Evolutionary conservation across 2,797 vertebrate genomes (phyloP), one percentile per base, ranked within the genome.

Genomic region (Xenentodon cancila): DNA sequence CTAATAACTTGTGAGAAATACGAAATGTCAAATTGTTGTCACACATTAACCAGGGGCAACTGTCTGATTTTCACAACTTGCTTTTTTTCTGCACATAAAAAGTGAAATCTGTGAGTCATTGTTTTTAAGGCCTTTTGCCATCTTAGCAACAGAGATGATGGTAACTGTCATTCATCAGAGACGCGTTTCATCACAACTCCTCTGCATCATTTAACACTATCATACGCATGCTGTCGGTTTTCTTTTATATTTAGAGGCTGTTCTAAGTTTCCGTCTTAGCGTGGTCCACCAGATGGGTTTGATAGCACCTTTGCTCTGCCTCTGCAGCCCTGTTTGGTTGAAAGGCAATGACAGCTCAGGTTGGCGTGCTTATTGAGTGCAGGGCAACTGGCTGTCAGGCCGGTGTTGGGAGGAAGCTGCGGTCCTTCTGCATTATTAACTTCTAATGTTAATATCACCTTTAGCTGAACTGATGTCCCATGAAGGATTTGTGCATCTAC

Each of bases 11-110:
- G 63, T 76, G 56, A 59, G 18, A 66, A 70, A 68, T 54, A 63
- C 73, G 53, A 79, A 80, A 82, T 77, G 72, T 77, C 68, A 78
- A 20, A 68, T 62, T 64, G 58, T 68, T 68, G 45, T 64, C 69
- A 54, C 32, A 12, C 22, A 18, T 75, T 71, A 37, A 59, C 4
- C 3, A 13, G 32, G 4, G 68, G 64, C 54, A 71, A 56, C 60
- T 73, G 57, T 67, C 49, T 65, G 60, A 17, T 6, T 43, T 62
- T 59, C 46, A 55, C 25, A 48, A 30, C 17, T 49, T 20, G 15
- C 9, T 25, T 50, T 68, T 66, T 57, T 19, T 42, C 20, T 68
- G 19, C 17, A 20, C 17, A 51, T 34, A 17, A 21, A 53, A 75
- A 59, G 9, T 67, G 43, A 40, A 64, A 54, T 48, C 22, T 30